Conservation (phyloP, 2,888 invertebrate species). For the Allygus modestus region DNA sequence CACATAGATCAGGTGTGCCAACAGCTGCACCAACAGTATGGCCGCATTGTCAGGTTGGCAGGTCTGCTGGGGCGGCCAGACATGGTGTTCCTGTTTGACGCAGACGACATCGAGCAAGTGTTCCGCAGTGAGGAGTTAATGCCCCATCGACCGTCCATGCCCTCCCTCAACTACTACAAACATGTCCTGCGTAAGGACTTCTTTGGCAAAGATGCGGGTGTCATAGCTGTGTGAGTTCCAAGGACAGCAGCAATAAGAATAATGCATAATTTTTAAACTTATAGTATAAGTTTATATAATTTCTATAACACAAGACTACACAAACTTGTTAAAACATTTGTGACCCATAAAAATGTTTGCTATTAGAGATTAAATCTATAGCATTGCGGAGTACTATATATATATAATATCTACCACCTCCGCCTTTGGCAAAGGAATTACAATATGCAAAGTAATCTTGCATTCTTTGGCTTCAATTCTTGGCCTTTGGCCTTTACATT, state of each 20-base stretch:
- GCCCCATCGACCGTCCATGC: conserved; percentile 86
- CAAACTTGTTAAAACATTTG: no score
- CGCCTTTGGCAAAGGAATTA: no score
- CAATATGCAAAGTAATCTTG: no score
- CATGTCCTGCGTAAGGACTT: conserved; percentile 83
- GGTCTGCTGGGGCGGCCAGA: conserved; percentile 84
- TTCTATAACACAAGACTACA: neutral
- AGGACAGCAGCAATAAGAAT: neutral
- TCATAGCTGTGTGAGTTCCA: conserved; percentile 84
- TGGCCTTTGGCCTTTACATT: no score
- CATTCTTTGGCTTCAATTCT: no score
- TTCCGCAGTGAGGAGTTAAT: conserved; percentile 83
- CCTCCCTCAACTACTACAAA: conserved; percentile 85
- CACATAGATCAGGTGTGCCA: conserved; percentile 82
- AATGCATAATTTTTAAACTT: neutral
- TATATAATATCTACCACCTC: no score
- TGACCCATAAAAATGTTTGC: no score
- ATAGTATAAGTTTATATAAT: neutral
- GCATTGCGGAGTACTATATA: no score
- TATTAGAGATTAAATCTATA: no score
- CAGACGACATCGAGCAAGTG: conserved; percentile 83
- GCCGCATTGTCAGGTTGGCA: conserved; percentile 82
- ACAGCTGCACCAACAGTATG: conserved; percentile 79
- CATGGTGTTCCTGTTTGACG: conserved; percentile 85
- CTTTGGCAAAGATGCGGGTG: conserved; percentile 82